Evolutionary conservation across 1,140 invertebrate genomes (phyloP).

Genomic region (Catajapyx aquilonaris): DNA sequence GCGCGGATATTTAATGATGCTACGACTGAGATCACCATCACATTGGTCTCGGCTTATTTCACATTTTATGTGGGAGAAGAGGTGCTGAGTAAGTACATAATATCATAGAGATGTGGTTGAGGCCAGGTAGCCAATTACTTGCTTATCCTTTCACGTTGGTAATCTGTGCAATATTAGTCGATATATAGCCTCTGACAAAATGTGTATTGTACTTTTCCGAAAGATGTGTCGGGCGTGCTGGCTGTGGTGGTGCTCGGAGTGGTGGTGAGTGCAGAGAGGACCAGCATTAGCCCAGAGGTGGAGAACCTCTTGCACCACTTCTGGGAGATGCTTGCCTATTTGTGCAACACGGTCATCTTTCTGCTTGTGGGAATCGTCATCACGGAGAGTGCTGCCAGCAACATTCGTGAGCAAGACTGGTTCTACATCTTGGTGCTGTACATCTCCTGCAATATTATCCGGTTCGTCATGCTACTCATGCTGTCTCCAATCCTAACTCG

Average conservation of each 20-base stretch:
- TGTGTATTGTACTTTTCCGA: too few relatives aligned
- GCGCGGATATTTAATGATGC: constrained; percentile 20
- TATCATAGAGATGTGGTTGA: too few relatives aligned
- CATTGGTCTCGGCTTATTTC: constrained; percentile 21
- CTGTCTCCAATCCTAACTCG: constrained; percentile 20
- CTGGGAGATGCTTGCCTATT: constrained; percentile 25
- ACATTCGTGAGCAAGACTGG: constrained; percentile 16
- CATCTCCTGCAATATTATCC: constrained; percentile 18
- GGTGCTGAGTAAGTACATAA: constrained; percentile 14
- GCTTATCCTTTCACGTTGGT: too few relatives aligned
- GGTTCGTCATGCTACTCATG: constrained; percentile 20
- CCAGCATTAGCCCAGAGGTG: constrained; percentile 24
- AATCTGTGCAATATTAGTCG: too few relatives aligned
- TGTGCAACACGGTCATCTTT: constrained; percentile 27
- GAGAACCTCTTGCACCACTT: constrained; percentile 23
- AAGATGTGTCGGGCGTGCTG: constrained; percentile 24
- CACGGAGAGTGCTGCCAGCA: constrained; percentile 14
- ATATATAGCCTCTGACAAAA: too few relatives aligned
- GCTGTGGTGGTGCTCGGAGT: constrained; percentile 24
- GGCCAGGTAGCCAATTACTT: too few relatives aligned
- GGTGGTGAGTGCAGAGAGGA: constrained; percentile 19
- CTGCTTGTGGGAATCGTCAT: constrained; percentile 26
- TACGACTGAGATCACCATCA: constrained; percentile 23
- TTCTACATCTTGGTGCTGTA: constrained; percentile 20
- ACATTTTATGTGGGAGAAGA: constrained; percentile 23